Conservation (phyloP, 2,797 vertebrate genomes). For the Gorsachius magnificus region DNA sequence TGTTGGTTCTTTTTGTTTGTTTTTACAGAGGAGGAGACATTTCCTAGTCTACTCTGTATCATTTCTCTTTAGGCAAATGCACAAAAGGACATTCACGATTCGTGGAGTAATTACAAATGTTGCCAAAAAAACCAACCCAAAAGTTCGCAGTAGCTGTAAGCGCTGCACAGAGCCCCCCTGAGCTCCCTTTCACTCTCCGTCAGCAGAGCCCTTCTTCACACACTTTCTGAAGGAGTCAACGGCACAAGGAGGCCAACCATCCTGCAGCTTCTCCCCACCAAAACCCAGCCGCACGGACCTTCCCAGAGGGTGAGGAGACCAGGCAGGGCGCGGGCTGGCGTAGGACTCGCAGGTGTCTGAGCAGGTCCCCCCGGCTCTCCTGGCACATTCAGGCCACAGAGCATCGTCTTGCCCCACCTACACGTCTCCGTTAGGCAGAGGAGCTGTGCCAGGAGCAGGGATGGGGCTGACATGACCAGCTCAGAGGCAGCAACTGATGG, state of each 20-base stretch:
- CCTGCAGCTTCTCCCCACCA: neutral
- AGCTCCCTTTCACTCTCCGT: neutral
- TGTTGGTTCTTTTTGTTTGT: neutral
- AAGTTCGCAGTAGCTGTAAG: neutral
- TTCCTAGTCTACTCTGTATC: neutral
- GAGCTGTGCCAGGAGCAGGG: neutral
- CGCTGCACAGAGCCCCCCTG: neutral
- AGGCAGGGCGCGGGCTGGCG: neutral
- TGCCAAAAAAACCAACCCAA: neutral
- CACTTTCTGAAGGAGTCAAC: neutral
- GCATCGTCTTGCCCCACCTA: accelerated
- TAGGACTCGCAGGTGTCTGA: neutral
- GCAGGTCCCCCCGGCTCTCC: neutral
- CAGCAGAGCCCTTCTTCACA: neutral
- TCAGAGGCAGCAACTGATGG: neutral
- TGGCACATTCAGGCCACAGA: neutral
- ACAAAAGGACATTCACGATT: neutral
- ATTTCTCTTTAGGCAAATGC: neutral
- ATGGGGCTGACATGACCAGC: neutral
- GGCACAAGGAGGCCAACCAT: neutral
- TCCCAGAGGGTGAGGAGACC: neutral
- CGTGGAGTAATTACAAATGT: neutral
- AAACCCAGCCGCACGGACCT: neutral
- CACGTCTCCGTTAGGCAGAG: neutral
- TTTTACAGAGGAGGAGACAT: neutral